Evolutionary conservation across 2,797 vertebrate species (phyloP).

Genomic region (Cygnus olor): DNA sequence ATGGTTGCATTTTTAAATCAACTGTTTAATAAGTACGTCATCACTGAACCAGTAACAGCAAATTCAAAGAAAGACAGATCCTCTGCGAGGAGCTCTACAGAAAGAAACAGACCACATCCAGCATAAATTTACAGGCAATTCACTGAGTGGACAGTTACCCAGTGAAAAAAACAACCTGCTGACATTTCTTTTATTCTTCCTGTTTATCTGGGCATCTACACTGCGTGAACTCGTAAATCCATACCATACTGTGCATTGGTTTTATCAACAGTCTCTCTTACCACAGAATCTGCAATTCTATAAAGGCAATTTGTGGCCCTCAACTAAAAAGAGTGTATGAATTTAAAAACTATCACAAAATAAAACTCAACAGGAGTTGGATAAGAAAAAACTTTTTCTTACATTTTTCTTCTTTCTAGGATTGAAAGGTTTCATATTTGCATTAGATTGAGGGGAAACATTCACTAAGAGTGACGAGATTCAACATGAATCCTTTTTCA

Average conservation of each 20-base stretch:
- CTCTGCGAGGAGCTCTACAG: background rate
- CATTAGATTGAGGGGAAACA: background rate
- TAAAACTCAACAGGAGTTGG: background rate
- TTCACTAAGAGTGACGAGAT: too few species aligned
- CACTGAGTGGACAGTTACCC: background rate
- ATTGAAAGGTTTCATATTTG: background rate
- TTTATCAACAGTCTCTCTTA: background rate
- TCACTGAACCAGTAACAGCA: background rate
- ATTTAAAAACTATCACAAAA: background rate
- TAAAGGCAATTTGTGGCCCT: background rate
- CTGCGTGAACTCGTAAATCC: background rate
- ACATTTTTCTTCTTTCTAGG: background rate
- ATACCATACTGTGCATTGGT: fast-evolving
- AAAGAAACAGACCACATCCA: background rate
- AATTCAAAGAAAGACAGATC: background rate
- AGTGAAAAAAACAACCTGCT: background rate
- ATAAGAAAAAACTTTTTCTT: background rate
- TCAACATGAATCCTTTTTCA: background rate
- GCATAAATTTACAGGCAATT: background rate
- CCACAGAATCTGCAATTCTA: background rate
- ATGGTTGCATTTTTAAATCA: background rate
- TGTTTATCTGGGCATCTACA: background rate
- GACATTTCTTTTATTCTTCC: background rate
- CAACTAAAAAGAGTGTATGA: background rate
- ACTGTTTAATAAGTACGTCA: fast-evolving